Percentiles rank a stretch among this genome's conserved stretches.
Evolutionary conservation across 2,113 vertebrate genomes (phyloP).

Genomic region (Callaeas wilsoni): DNA sequence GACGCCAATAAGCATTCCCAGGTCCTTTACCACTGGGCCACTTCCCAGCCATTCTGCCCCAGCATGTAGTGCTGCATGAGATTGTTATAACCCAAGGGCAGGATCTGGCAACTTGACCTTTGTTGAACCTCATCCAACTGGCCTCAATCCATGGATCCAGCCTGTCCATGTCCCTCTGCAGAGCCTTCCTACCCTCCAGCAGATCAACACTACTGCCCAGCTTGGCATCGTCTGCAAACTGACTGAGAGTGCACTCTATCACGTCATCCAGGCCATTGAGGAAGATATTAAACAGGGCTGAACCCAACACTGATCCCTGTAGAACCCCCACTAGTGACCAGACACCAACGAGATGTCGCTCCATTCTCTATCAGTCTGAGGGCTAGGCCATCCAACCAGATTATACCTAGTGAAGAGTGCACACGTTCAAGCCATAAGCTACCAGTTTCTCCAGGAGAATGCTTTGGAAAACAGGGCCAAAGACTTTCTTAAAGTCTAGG

Average conservation of each 20-base stretch:
- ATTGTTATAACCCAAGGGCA: neutral
- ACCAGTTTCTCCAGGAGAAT: neutral
- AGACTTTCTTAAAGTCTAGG: neutral
- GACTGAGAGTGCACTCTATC: accelerated
- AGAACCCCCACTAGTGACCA: neutral
- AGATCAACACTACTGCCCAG: neutral
- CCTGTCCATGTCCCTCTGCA: neutral
- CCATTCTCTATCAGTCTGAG: no score
- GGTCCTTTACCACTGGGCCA: neutral
- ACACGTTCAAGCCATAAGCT: neutral
- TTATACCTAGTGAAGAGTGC: neutral
- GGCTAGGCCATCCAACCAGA: no score
- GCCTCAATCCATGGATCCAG: neutral
- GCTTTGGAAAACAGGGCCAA: neutral
- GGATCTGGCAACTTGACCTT: neutral
- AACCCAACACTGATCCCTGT: neutral
- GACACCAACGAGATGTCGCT: neutral
- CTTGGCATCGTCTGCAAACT: neutral
- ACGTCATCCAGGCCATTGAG: neutral
- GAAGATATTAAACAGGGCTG: neutral
- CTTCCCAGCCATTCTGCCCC: neutral
- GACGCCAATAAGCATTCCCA: neutral
- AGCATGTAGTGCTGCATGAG: accelerated
- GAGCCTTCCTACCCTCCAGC: neutral
- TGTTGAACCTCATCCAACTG: neutral